Percentiles rank a stretch among this genome's conserved stretches.
Evolutionary conservation across 2,888 invertebrate genomes (phyloP).

Genomic region (Agriopis marginaria): DNA sequence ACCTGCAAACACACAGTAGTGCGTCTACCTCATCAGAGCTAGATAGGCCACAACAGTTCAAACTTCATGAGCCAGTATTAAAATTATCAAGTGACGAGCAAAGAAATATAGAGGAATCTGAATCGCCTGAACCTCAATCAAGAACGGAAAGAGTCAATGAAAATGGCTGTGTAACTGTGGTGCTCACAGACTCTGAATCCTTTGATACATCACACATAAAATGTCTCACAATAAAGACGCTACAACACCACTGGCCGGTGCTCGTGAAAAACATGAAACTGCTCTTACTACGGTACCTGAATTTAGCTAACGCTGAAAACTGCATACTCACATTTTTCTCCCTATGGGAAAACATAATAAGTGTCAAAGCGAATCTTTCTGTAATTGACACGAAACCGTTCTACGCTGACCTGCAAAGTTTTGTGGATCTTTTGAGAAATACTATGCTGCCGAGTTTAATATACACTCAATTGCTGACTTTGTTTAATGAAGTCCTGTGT

Average conservation of each 20-base stretch:
- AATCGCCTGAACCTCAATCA: constrained; percentile 69
- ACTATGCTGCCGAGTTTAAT: constrained; percentile 92
- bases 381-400: constrained; percentile 96
- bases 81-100: constrained; percentile 67
- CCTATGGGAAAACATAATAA: constrained; percentile 96
- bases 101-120: constrained; percentile 61
- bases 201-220: constrained; percentile 95
- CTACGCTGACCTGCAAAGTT: constrained; percentile 93
- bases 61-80: constrained; percentile 76
- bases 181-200: constrained; percentile 92
- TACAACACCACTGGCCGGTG: constrained; percentile 94
- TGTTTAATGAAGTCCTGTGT: constrained; percentile 96
- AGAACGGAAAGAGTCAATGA: constrained; percentile 79
- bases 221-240: constrained; percentile 93
- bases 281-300: constrained; percentile 85
- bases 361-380: constrained; percentile 95
- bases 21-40: constrained; percentile 72
- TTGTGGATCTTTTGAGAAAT: constrained; percentile 90
- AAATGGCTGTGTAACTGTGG: constrained; percentile 86
- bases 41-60: constrained; percentile 63
- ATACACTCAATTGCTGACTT: constrained; percentile 93
- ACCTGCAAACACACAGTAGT: constrained; percentile 75
- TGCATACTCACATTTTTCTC: constrained; percentile 93
- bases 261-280: constrained; percentile 90
- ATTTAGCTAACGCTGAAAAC: constrained; percentile 88